A percentile compares a stretch with the other conserved stretches of the same genome.
These are phyloP conservation scores for Lamprotornis superbus DNA, from an alignment of 2,113 vertebrate species.

Conservation along the genomic window DNA sequence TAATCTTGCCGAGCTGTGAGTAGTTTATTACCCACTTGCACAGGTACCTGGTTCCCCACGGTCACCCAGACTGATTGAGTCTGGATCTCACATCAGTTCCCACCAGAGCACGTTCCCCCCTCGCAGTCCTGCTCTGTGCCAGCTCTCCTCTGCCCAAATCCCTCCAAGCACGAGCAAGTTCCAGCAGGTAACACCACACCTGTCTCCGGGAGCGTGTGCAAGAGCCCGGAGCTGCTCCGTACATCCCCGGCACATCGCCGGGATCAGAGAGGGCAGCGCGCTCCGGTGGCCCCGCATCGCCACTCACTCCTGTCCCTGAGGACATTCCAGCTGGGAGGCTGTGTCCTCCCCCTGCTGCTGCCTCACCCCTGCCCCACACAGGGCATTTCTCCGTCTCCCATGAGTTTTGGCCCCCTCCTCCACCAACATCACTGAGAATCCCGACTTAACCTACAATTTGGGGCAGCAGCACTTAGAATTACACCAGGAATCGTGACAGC, in stretches of 20 bases:
- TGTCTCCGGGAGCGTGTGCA: neutral
- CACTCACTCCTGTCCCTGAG: neutral
- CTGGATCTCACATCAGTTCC: neutral
- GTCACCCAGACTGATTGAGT: neutral
- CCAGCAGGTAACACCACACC: neutral
- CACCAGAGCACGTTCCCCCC: neutral
- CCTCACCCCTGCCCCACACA: neutral
- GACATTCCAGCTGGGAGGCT: neutral
- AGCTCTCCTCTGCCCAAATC: neutral
- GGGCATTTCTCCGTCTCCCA: neutral
- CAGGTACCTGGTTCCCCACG: constrained; percentile 2
- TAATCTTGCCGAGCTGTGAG: constrained; percentile 28
- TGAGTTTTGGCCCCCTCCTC: rapidly evolving
- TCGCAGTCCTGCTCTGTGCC: neutral
- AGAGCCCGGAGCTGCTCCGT: neutral
- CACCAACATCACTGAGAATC: rapidly evolving
- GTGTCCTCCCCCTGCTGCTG: rapidly evolving
- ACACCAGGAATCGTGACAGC: rapidly evolving
- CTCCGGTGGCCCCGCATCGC: neutral
- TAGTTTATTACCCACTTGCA: neutral
- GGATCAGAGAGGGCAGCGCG: neutral
- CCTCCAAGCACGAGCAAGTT: neutral
- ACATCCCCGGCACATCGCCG: neutral
- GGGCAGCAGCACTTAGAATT: neutral
- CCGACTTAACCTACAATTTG: neutral